phyloP scores from a whole-genome alignment of 2,888 invertebrate genomes.

The Sinelater perroti region DNA sequence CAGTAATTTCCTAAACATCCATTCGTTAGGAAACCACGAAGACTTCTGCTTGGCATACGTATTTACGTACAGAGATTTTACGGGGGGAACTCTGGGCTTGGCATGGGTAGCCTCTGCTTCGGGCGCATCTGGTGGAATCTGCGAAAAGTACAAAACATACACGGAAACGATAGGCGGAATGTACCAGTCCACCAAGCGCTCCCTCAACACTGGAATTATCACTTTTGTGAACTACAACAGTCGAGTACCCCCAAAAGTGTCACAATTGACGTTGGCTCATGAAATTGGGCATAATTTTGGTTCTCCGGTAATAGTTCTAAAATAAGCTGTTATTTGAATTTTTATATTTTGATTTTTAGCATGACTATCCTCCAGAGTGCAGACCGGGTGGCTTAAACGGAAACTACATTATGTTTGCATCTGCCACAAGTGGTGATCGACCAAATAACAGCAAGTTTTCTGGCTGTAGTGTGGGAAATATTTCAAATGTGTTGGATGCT shows the following conservation, averaged over 20 bases:
- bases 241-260: conserved; percentile 96
- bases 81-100: conserved; percentile 95
- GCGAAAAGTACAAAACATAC: conserved; percentile 97
- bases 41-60: conserved; percentile 99
- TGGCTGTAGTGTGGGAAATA: conserved; percentile 92
- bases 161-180: conserved; percentile 95
- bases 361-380: conserved; percentile 92
- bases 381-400: conserved; percentile 91
- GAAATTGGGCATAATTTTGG: conserved; percentile 99
- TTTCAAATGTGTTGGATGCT: conserved; percentile 92
- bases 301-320: conserved; percentile 78
- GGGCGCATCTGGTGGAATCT: conserved; percentile 98
- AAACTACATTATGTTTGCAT: conserved; percentile 99
- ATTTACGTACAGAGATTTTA: conserved; percentile 97
- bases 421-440: conserved; percentile 97
- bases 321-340: not conserved
- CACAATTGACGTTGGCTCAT: conserved; percentile 96
- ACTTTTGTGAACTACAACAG: conserved; percentile 99
- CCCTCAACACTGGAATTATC: conserved; percentile 97
- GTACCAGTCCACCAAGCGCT: conserved; percentile 92
- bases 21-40: conserved; percentile 96
- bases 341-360: conserved; percentile 66
- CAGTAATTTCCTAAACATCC: conserved; percentile 97
- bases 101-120: conserved; percentile 99
- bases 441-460: conserved; percentile 98